phyloP scores from a whole-genome alignment of 2,797 vertebrate species.

The Mormyrops boulengeri region DNA sequence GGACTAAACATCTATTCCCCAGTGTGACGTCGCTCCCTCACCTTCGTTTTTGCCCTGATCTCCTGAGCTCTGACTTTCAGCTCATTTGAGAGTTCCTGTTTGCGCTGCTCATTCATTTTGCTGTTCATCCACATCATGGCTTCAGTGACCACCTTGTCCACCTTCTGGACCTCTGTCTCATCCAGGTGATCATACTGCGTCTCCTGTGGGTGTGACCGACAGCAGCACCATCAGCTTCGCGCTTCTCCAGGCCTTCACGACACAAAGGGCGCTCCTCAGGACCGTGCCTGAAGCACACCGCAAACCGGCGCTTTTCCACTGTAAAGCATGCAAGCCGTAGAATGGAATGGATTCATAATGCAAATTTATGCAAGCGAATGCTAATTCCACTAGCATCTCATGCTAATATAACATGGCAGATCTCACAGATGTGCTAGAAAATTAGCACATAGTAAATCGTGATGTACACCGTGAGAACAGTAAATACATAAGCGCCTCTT shows the following conservation, averaged over 20 bases:
- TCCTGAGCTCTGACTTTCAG: conserved; percentile 65
- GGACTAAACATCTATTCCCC: neutral
- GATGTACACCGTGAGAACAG: neutral
- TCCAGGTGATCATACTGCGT: conserved; percentile 87
- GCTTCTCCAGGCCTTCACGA: neutral
- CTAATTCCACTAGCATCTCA: neutral
- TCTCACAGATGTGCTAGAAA: neutral
- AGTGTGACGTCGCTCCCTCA: conserved; percentile 34
- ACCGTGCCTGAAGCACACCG: neutral
- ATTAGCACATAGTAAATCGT: neutral
- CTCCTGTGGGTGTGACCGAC: conserved; percentile 58
- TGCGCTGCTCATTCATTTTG: conserved; percentile 90
- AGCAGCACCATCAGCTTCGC: neutral
- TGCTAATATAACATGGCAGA: neutral
- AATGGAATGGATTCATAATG: neutral
- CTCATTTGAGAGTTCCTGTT: conserved; percentile 76
- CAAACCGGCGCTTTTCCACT: neutral
- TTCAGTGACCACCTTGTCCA: conserved; percentile 79
- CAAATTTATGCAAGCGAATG: neutral
- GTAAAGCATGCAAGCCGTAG: neutral
- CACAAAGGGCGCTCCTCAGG: neutral
- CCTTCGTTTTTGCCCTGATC: conserved; percentile 84
- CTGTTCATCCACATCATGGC: conserved; percentile 92
- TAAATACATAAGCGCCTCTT: neutral
- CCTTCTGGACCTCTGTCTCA: conserved; percentile 74